These are phyloP conservation scores for Pygoscelis adeliae DNA, from an alignment of 2,113 vertebrate species.

Conservation along the genomic window DNA sequence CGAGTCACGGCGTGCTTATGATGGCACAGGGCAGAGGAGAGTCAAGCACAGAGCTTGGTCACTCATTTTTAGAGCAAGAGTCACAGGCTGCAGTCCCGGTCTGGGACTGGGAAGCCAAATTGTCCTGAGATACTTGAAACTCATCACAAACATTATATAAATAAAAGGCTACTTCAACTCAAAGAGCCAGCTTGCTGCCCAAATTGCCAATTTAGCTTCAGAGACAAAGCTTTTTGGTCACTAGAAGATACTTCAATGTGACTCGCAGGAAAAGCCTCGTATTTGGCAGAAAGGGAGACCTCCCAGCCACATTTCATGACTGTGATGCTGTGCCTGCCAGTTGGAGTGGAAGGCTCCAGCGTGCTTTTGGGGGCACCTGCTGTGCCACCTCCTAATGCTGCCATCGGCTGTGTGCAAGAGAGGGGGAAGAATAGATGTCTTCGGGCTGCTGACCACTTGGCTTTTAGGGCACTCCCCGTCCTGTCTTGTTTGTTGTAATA, in stretches of 20 bases:
- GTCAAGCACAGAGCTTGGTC: neutral
- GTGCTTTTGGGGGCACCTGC: neutral
- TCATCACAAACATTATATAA: neutral
- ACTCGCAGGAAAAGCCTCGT: neutral
- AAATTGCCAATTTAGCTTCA: neutral
- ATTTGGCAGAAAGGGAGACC: neutral
- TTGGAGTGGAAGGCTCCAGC: neutral
- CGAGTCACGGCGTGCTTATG: fast-evolving
- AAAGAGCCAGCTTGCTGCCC: neutral
- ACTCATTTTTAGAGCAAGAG: neutral
- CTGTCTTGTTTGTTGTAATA: neutral
- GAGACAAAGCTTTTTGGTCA: neutral
- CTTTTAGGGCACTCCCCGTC: neutral
- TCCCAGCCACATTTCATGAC: fast-evolving
- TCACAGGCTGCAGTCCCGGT: neutral
- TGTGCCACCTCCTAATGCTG: neutral
- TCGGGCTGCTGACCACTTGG: neutral
- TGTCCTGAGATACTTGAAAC: neutral
- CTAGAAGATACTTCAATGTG: fast-evolving
- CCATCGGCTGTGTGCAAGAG: neutral
- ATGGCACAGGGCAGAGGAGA: neutral
- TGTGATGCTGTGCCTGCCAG: neutral
- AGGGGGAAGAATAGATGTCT: neutral
- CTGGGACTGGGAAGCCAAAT: neutral
- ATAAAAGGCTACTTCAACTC: neutral